phyloP scores from a whole-genome alignment of 1,140 invertebrate species.

The Drosophila miranda region DNA sequence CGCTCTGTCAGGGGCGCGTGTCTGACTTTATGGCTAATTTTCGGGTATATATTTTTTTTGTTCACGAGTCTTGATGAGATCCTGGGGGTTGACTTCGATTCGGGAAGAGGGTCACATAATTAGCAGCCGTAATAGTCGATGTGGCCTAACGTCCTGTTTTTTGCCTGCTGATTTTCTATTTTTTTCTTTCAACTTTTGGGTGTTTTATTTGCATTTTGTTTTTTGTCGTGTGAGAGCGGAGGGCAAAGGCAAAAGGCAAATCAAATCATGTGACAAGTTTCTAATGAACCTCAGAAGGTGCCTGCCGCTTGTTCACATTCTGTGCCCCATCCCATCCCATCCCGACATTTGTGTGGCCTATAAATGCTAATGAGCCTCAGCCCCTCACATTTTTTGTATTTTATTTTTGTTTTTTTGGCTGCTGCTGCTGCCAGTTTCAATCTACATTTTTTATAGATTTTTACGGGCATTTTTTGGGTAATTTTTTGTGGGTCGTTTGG shows the following conservation, averaged over 20 bases:
- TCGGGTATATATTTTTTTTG: conserved; percentile 14
- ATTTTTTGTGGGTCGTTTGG: conserved; percentile 67
- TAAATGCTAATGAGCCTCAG: conserved; percentile 71
- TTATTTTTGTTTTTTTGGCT: not conserved
- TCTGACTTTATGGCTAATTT: conserved; percentile 44
- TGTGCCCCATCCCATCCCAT: conserved; percentile 1
- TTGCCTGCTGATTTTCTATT: conserved; percentile 5
- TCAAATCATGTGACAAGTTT: conserved; percentile 79
- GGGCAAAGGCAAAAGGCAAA: conserved; percentile 34
- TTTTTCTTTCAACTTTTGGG: conserved; percentile 23
- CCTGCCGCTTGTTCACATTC: conserved; percentile 10
- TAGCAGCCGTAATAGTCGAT: conserved; percentile 59
- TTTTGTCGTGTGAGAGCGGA: conserved; percentile 4
- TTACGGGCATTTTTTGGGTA: conserved; percentile 73
- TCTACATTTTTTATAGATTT: conserved; percentile 64
- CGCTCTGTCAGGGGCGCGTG: conserved; percentile 54
- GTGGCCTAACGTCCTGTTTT: conserved; percentile 10
- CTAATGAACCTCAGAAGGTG: conserved; percentile 75
- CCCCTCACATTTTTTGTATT: conserved; percentile 37
- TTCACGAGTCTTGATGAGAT: not conserved
- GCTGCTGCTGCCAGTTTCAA: not conserved
- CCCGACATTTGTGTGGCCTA: conserved; percentile 69
- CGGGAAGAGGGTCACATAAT: conserved; percentile 60
- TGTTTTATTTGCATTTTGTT: conserved; percentile 19
- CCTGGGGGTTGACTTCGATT: conserved; percentile 33